Evolutionary conservation across 2,888 invertebrate species (phyloP), one percentile per base, ranked within the genome.

Genomic region (Omphaloscelis lunosa): DNA sequence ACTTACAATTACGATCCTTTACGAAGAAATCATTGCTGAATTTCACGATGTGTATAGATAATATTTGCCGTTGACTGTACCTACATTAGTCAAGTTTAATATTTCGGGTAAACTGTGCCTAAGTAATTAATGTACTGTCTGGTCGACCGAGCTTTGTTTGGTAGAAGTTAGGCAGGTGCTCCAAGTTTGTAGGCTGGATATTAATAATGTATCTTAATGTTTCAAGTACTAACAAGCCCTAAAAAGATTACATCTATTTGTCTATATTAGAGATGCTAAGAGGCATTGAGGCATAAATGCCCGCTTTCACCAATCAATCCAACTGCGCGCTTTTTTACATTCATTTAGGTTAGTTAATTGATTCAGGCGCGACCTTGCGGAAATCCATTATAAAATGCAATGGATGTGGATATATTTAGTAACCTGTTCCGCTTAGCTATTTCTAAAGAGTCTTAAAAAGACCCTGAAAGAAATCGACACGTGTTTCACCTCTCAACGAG

Each of bases 51-150:
- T 62, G 9, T 29, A 5, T 27, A 4, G 7, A 23, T 6, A 23
- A 29, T 17, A 56, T n/a, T 20, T 48, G 4, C 20, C 5, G 5
- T 29, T 51, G 2, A 69, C 20, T 39, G 48, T 70, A 39, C 53
- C 48, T 63, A 72, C 51, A 59, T 59, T 51, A 53, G 58, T 67
- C 27, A 77, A 77, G 45, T 77, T 67, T 71, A 80, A 61, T 65
- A 15, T 23, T 62, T 48, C 6, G 2, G 5, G 48, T 66, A 70
- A 69, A 61, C 53, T 75, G 48, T 61, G 45, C 45, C 12, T 62
- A 56, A 70, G 83, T 77, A 82, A 81, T 73, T 81, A 66, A 45
- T 73, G 27, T n/a, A n/a, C n/a, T 45, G 53, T 61, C 51, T 66
- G 41, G 27, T 6, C 20, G 45, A 69, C 68, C 58, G 23, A 53